Evolutionary conservation across 1,140 invertebrate species (phyloP).

Genomic region (Aphaenogaster ashmeadi): DNA sequence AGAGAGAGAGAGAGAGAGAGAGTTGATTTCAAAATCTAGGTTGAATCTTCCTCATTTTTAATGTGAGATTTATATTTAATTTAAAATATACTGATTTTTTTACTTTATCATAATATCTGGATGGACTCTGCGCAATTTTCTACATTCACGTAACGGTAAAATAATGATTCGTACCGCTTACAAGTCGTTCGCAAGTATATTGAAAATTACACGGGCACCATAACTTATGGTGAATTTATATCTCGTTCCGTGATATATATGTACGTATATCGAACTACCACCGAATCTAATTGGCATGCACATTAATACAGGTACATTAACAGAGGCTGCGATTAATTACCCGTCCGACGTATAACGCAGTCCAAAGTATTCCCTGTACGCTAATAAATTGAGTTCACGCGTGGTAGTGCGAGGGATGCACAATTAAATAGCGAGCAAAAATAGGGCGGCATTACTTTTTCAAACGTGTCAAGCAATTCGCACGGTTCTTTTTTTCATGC

Average conservation of each 20-base stretch:
- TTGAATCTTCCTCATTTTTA: background rate
- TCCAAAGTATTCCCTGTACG: slow-evolving; percentile 46
- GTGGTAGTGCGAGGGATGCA: background rate
- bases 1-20: background rate
- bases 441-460: slow-evolving; percentile 27
- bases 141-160: slow-evolving; percentile 6
- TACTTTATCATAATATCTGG: background rate
- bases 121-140: background rate
- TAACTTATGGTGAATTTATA: slow-evolving; percentile 49
- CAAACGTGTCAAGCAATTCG: background rate
- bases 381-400: slow-evolving; percentile 49
- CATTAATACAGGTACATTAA: slow-evolving; percentile 63
- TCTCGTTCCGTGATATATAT: background rate
- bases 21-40: background rate
- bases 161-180: background rate
- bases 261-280: background rate
- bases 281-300: slow-evolving; percentile 54
- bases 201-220: slow-evolving; percentile 42
- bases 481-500: background rate
- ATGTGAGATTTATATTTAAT: background rate
- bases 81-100: background rate
- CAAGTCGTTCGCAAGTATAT: slow-evolving; percentile 20
- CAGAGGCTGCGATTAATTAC: slow-evolving; percentile 58
- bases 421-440: slow-evolving; percentile 51
- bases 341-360: slow-evolving; percentile 34